phyloP scores from a whole-genome alignment of 2,113 vertebrate genomes.

The Bos javanicus region DNA sequence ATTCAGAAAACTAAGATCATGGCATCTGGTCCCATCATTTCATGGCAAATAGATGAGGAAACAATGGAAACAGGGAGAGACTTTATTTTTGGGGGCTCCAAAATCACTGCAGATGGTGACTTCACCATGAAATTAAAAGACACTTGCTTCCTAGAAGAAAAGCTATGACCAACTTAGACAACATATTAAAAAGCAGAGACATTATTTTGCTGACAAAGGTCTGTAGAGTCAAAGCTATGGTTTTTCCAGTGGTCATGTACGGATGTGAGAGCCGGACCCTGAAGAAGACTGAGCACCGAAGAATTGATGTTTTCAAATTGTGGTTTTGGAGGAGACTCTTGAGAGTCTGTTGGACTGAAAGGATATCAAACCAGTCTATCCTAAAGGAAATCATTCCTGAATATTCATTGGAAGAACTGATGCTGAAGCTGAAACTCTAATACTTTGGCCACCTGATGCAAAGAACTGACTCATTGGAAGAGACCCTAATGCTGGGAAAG shows the following conservation, averaged over 20 bases:
- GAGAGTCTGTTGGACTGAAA: not conserved
- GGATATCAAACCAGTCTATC: not conserved
- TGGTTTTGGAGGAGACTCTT: not conserved
- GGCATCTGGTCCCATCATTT: not conserved
- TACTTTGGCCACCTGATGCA: not conserved
- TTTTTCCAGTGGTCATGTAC: not conserved
- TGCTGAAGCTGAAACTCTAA: not conserved
- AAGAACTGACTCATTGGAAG: not conserved
- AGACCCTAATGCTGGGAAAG: not conserved
- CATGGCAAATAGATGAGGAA: not conserved
- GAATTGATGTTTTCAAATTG: not conserved
- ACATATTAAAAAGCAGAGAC: not conserved
- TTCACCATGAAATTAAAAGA: not conserved
- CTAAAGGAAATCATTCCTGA: not conserved
- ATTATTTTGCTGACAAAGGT: not conserved
- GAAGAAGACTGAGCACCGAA: not conserved
- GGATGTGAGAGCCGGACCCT: not conserved
- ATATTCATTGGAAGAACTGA: not conserved
- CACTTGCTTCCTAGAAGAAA: not conserved
- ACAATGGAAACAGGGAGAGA: not conserved
- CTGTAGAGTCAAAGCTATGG: not conserved
- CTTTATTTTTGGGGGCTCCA: not conserved
- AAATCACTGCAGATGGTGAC: not conserved
- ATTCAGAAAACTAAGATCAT: not conserved
- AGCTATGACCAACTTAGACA: not conserved